Conservation (phyloP, 2,113 vertebrate species). For the Lepidothrix coronata region DNA sequence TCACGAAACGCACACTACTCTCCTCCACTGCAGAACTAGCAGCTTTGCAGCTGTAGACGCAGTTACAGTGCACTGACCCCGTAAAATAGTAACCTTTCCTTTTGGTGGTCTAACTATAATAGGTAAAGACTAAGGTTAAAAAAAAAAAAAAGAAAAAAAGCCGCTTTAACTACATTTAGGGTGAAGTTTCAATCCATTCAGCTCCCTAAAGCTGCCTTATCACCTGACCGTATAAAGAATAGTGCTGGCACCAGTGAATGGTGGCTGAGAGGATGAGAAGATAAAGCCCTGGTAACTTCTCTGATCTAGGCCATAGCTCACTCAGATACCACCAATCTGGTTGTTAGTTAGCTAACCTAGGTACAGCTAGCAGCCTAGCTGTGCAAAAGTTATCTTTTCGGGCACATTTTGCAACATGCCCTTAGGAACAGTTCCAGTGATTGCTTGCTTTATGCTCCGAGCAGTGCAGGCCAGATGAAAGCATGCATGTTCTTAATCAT, state of each 20-base stretch:
- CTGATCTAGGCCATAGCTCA: not conserved
- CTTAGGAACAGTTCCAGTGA: not conserved
- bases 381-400: not conserved
- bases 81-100: not conserved
- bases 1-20: not conserved
- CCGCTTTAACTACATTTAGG: not conserved
- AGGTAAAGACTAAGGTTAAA: not conserved
- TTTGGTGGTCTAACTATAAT: not conserved
- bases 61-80: not conserved
- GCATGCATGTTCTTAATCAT: not conserved
- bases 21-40: not conserved
- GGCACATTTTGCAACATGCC: not conserved
- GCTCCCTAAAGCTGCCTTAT: not conserved
- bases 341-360: not conserved
- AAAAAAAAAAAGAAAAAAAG: not conserved
- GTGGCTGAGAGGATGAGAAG: not conserved
- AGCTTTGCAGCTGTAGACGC: not conserved
- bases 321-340: rapidly evolving
- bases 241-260: not conserved
- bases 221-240: not conserved
- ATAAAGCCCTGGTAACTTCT: not conserved
- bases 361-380: not conserved
- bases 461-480: not conserved
- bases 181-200: not conserved
- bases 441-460: not conserved